These are phyloP conservation scores for Bovichtus variegatus DNA, from an alignment of 2,797 vertebrate species.

Conservation along the genomic window DNA sequence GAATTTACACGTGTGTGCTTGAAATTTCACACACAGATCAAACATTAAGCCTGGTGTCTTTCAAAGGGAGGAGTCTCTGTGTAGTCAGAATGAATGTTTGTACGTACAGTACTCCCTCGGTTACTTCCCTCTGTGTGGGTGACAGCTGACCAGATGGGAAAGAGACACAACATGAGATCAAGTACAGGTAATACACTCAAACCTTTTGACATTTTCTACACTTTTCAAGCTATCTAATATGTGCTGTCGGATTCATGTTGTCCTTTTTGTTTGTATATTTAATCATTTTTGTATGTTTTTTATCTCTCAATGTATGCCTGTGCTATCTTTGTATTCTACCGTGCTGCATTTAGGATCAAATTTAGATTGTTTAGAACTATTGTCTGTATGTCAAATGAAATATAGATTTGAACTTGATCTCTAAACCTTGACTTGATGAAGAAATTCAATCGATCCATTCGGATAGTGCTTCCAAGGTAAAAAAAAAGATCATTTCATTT, in stretches of 20 bases:
- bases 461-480: not conserved
- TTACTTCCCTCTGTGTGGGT: constrained; percentile 4
- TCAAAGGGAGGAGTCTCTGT: constrained; percentile 62
- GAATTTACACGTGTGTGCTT: not conserved
- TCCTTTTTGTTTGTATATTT: not conserved
- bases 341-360: not conserved
- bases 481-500: not conserved
- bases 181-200: constrained; percentile 63
- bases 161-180: constrained; percentile 64
- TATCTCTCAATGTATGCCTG: not conserved
- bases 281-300: not conserved
- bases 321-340: not conserved
- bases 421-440: not conserved
- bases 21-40: constrained; percentile 55
- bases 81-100: constrained; percentile 36
- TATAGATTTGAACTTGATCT: not conserved
- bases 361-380: not conserved
- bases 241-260: not conserved
- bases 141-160: constrained; percentile 37
- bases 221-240: not conserved
- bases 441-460: not conserved
- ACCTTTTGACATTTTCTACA: not conserved
- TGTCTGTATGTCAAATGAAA: not conserved
- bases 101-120: not conserved
- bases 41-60: constrained; percentile 61